Evolutionary conservation across 2,888 invertebrate genomes (phyloP), one percentile per base, ranked within the genome.

Genomic region (Spialia ferax): DNA sequence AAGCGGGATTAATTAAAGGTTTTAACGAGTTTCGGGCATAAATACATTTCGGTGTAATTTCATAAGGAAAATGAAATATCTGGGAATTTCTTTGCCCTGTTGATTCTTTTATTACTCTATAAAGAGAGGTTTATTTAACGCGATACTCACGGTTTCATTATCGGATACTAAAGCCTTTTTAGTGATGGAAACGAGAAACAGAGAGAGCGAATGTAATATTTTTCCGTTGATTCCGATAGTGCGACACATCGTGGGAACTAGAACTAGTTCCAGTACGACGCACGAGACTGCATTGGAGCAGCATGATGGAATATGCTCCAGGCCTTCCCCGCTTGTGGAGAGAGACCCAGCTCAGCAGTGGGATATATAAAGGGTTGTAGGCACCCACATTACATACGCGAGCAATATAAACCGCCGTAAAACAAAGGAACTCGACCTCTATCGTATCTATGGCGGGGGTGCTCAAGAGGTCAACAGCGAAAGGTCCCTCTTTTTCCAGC

Each of bases 401-500:
- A n/a, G 11, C 8, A 35, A 35, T 35, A 35, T 10, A 35, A 35
- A 35, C 32, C 11, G 11, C 32, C 10, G 1, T 4, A n/a, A 38
- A 38, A 38, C 38, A 38, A 38, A 38, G 5, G n/a, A 38, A 3
- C 59, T 65, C 50, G 65, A 52, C 13, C 35, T 65, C 57, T 59
- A 65, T 38, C 35, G 15, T 38, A 20, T 65, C 57, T 59, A 65
- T 38, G 23, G 15, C 50, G 22, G 23, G 13, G 50, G 57, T 50
- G 48, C 63, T 59, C 57, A 1, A 59, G 26, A 65, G 59, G 65
- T 57, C 50, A 52, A 38, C 73, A 72, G 71, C 23, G 38, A 65
- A 73, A 72, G 71, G 71, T 71, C 75, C 76, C 76, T 73, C 77
- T 77, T 79, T 84, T 80, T 75, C 69, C 71, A 72, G 67, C 71